A percentile compares a stretch with the other conserved stretches of the same genome.
These are phyloP conservation scores for Papilio xuthus DNA, from an alignment of 1,140 invertebrate genomes.

Conservation along the genomic window DNA sequence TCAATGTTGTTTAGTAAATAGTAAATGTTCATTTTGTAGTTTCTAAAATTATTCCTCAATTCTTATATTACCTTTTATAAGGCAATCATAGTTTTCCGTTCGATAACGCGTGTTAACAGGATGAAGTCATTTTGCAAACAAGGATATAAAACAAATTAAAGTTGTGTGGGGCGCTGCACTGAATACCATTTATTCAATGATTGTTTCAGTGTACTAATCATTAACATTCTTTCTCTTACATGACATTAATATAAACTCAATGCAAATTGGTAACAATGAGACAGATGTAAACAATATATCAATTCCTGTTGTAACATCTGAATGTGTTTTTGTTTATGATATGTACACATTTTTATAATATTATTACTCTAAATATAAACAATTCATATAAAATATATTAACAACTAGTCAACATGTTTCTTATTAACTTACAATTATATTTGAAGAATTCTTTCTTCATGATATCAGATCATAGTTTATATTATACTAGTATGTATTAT, in stretches of 20 bases:
- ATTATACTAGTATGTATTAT: no score
- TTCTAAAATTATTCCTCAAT: neutral
- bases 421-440: no score
- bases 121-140: neutral
- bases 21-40: no score
- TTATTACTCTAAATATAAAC: neutral
- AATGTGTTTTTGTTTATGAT: neutral
- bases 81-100: neutral
- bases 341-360: neutral
- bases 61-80: neutral
- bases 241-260: neutral
- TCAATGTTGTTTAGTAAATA: no score
- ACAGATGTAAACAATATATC: neutral
- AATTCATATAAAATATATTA: neutral
- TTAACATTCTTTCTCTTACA: neutral
- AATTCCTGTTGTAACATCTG: neutral
- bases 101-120: neutral
- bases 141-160: neutral
- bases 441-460: neutral
- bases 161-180: neutral
- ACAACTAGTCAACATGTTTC: neutral
- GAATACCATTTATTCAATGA: neutral
- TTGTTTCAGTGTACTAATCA: neutral
- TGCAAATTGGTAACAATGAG: conserved; percentile 4
- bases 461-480: no score